Conservation (phyloP, 2,113 vertebrate genomes). For the Hippopotamus amphibius region DNA sequence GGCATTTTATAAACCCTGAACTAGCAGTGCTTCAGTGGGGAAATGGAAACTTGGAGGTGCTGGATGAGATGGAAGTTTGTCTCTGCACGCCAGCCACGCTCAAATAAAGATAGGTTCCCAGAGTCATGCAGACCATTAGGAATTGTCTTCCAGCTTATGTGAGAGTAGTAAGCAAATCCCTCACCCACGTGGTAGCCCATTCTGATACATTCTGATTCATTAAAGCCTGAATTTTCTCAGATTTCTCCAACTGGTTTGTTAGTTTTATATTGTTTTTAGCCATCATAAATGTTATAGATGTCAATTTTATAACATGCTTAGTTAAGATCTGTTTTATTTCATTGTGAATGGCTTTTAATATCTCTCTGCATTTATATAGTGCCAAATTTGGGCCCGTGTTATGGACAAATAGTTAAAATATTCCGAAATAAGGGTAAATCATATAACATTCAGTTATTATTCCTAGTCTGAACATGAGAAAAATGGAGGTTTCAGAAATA, state of each 20-base stretch:
- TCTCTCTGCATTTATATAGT: background rate
- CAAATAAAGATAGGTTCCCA: background rate
- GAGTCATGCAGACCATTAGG: background rate
- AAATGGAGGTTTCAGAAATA: constrained; percentile 1
- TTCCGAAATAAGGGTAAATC: constrained; percentile 7
- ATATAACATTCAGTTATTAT: constrained; percentile 17
- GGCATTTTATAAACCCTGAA: background rate
- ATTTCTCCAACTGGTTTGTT: background rate
- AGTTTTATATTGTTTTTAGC: background rate
- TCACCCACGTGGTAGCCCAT: background rate
- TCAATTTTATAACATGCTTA: constrained; percentile 25
- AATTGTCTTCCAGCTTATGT: background rate
- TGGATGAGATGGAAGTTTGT: background rate
- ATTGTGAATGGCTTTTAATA: background rate
- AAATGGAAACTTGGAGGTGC: background rate
- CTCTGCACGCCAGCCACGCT: background rate
- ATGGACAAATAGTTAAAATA: background rate
- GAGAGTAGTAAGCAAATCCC: background rate
- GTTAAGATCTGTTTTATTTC: background rate
- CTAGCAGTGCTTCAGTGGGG: no score
- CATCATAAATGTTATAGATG: background rate
- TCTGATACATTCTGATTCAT: background rate
- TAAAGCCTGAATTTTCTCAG: background rate
- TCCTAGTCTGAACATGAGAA: background rate
- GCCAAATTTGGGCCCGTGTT: background rate